Percentiles rank a stretch among this genome's conserved stretches.
Evolutionary conservation across 2,113 vertebrate genomes (phyloP).

Genomic region (Passer domesticus): DNA sequence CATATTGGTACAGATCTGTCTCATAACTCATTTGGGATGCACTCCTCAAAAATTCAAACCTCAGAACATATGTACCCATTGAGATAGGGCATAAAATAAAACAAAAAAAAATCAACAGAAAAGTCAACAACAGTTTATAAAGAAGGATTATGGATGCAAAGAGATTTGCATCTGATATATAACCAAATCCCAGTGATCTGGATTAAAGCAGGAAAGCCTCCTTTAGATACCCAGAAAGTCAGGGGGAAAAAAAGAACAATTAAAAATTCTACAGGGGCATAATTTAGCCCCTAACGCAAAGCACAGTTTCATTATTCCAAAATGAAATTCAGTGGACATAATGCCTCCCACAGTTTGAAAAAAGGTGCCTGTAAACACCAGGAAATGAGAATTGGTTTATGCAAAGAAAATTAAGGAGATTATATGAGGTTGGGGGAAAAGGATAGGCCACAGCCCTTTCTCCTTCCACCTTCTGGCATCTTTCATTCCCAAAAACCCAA

Average conservation of each 20-base stretch:
- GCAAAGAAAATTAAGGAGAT: neutral
- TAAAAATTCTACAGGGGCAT: neutral
- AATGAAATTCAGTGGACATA: neutral
- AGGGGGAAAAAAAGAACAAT: neutral
- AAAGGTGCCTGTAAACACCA: neutral
- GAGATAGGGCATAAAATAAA: neutral
- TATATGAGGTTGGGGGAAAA: neutral
- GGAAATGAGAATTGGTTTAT: neutral
- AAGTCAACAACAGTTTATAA: slow-evolving; percentile 36
- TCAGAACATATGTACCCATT: neutral
- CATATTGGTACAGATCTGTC: neutral
- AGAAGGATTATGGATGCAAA: slow-evolving; percentile 46
- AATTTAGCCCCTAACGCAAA: neutral
- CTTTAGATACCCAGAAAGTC: slow-evolving; percentile 4
- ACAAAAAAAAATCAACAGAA: neutral
- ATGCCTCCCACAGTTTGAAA: neutral
- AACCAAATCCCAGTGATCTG: slow-evolving; percentile 51
- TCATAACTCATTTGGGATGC: neutral
- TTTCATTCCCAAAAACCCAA: neutral
- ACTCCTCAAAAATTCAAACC: neutral
- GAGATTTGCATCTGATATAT: slow-evolving; percentile 51
- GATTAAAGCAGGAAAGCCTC: slow-evolving; percentile 48
- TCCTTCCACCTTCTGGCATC: neutral
- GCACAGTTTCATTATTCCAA: neutral
- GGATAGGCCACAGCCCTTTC: neutral